These are phyloP conservation scores for Microcebus tavaratra DNA, from an alignment of 2,113 vertebrate genomes.

Conservation along the genomic window DNA sequence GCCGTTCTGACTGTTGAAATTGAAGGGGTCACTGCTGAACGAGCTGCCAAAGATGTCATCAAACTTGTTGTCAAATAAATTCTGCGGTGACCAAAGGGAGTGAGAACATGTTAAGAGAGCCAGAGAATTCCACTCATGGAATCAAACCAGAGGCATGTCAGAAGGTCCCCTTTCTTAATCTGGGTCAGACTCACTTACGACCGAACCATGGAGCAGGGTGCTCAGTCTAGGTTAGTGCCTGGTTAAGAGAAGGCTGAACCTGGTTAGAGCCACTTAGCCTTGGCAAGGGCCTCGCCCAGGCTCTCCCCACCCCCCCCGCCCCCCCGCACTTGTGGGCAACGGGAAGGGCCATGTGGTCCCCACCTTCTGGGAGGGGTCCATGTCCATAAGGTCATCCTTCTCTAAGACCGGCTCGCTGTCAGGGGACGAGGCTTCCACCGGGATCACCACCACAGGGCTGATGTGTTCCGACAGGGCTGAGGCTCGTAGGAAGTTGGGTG, in stretches of 20 bases:
- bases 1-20: conserved; percentile 97
- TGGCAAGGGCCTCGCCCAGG: background rate
- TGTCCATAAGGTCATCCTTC: conserved; percentile 95
- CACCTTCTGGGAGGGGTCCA: conserved; percentile 91
- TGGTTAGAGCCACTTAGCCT: background rate
- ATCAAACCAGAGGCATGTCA: rapidly evolving
- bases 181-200: background rate
- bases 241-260: background rate
- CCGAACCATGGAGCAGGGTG: rapidly evolving
- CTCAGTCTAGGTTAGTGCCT: too few species aligned
- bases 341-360: background rate
- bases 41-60: conserved; percentile 96
- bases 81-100: conserved; percentile 79
- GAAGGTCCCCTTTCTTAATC: background rate
- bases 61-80: conserved; percentile 92
- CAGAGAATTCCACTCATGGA: background rate
- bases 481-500: conserved; percentile 97
- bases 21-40: conserved; percentile 92
- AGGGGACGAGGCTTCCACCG: conserved; percentile 92
- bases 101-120: conserved; percentile 26
- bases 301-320: too few species aligned
- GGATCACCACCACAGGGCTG: conserved; percentile 98
- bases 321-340: background rate
- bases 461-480: conserved; percentile 98
- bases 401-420: conserved; percentile 93